Conservation (phyloP, 2,888 invertebrate genomes). For the Cheilosia pagana region DNA sequence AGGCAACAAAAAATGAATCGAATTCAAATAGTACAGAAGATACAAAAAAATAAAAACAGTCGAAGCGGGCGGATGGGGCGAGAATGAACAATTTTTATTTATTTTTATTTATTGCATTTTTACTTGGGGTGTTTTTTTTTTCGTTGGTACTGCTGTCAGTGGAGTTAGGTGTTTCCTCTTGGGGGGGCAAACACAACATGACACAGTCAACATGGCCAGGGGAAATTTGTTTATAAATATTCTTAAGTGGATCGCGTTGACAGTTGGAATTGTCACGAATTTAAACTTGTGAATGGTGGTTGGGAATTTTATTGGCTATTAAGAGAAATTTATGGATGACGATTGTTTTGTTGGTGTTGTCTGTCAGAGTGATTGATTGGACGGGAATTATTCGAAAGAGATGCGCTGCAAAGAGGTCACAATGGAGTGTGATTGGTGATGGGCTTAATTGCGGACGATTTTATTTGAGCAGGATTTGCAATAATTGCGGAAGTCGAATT, state of each 20-base stretch:
- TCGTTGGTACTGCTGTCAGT: conserved; percentile 12
- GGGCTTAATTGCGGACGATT: conserved; percentile 28
- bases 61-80: conserved; percentile 13
- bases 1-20: conserved; percentile 64
- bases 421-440: conserved; percentile 27
- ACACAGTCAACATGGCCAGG: conserved; percentile 39
- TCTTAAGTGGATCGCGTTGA: conserved; percentile 75
- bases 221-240: conserved; percentile 73
- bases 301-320: conserved; percentile 74
- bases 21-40: conserved; percentile 34
- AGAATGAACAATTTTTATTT: conserved; percentile 42
- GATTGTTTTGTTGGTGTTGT: conserved; percentile 59
- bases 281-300: conserved; percentile 71
- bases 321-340: conserved; percentile 70
- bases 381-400: conserved; percentile 3
- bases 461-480: neutral
- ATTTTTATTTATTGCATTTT: conserved; percentile 68
- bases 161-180: conserved; percentile 1
- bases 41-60: conserved; percentile 21
- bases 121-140: conserved; percentile 5
- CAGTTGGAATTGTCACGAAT: conserved; percentile 74
- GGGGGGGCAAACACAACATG: conserved; percentile 13
- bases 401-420: conserved; percentile 9
- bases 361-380: conserved; percentile 61
- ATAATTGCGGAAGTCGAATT: neutral